Conservation (phyloP, 2,797 vertebrate species). For the Thripadectes ignobilis region DNA sequence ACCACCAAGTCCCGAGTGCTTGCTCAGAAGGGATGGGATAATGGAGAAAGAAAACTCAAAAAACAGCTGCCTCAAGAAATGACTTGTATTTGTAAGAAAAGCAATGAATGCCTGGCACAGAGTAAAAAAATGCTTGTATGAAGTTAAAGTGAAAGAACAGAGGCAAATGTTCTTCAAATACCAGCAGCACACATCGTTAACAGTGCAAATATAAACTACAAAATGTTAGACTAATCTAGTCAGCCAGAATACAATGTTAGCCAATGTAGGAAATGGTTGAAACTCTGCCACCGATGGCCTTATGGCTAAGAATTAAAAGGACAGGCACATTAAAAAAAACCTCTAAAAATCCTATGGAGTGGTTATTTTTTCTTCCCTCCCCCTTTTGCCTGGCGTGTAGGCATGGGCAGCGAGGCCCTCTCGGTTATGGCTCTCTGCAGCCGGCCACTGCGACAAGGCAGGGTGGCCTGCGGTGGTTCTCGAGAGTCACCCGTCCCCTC, state of each 20-base stretch:
- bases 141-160: conserved; percentile 74
- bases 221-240: conserved; percentile 78
- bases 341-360: conserved; percentile 68
- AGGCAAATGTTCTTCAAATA: conserved; percentile 76
- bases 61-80: conserved; percentile 77
- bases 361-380: conserved; percentile 76
- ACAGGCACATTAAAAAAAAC: conserved; percentile 74
- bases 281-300: conserved; percentile 73
- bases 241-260: conserved; percentile 76
- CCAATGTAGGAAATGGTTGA: conserved; percentile 76
- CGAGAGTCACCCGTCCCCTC: conserved; percentile 71
- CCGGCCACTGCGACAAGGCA: conserved; percentile 75
- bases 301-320: conserved; percentile 78
- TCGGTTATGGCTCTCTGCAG: conserved; percentile 77
- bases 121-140: conserved; percentile 76
- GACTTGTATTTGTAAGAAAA: conserved; percentile 79
- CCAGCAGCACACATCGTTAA: conserved; percentile 76
- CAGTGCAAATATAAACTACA: conserved; percentile 76
- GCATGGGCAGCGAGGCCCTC: conserved; percentile 75
- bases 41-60: conserved; percentile 78
- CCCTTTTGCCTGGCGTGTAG: conserved; percentile 75
- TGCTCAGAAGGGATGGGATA: conserved; percentile 68
- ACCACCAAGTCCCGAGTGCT: conserved; percentile 68
- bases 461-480: conserved; percentile 68
- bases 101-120: conserved; percentile 77